A percentile compares a stretch with the other conserved stretches of the same genome.
These are phyloP conservation scores for Chrysemys picta DNA, from an alignment of 2,113 vertebrate genomes.

Conservation along the genomic window DNA sequence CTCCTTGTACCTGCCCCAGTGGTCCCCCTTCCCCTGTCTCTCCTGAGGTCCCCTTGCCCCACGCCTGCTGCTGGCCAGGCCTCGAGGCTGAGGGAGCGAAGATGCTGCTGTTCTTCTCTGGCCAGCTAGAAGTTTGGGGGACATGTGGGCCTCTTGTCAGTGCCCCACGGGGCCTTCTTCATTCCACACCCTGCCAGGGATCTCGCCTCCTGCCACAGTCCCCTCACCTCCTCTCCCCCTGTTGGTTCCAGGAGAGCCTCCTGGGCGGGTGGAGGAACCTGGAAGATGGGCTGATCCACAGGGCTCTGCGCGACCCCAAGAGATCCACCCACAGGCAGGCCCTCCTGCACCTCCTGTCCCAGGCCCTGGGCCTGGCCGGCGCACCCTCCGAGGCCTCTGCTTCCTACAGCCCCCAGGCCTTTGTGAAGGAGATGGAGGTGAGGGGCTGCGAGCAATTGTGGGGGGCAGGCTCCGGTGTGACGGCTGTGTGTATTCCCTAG, in stretches of 20 bases:
- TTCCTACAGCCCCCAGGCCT: conserved; percentile 71
- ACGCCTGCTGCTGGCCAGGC: background rate
- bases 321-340: conserved; percentile 61
- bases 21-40: background rate
- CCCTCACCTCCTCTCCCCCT: background rate
- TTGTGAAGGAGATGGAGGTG: conserved; percentile 85
- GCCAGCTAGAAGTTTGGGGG: background rate
- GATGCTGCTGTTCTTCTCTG: background rate
- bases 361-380: conserved; percentile 74
- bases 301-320: conserved; percentile 71
- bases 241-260: conserved; percentile 67
- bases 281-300: conserved; percentile 77
- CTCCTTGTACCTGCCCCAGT: background rate
- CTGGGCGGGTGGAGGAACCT: conserved; percentile 69
- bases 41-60: background rate
- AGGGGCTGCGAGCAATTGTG: fast-evolving
- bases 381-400: background rate
- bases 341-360: conserved; percentile 80
- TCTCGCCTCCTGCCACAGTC: background rate
- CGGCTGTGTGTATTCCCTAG: background rate
- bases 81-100: background rate
- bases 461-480: background rate
- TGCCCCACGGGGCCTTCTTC: background rate
- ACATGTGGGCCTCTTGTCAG: background rate
- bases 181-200: background rate